Conservation (phyloP, 2,888 invertebrate genomes). For the Pollenia angustigena region DNA sequence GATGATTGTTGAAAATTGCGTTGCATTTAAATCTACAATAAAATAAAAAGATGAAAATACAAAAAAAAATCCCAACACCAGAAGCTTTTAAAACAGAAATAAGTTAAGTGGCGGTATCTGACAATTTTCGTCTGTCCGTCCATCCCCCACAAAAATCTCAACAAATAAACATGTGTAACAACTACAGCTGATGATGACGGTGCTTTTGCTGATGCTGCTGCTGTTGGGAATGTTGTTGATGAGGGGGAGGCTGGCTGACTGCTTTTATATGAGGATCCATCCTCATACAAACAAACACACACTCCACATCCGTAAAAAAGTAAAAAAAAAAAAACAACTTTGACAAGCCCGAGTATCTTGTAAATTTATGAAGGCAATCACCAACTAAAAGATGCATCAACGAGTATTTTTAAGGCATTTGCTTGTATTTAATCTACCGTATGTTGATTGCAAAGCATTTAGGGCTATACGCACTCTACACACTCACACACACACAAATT, state of each 20-base stretch:
- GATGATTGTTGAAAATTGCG: constrained; percentile 80
- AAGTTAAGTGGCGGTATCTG: constrained; percentile 70
- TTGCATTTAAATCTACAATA: constrained; percentile 72
- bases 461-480: constrained; percentile 18
- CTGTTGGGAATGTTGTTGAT: constrained; percentile 30
- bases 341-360: constrained; percentile 70
- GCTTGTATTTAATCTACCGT: constrained; percentile 37
- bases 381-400: constrained; percentile 56
- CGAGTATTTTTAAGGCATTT: constrained; percentile 37
- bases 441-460: constrained; percentile 19
- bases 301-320: constrained; percentile 59
- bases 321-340: constrained; percentile 64
- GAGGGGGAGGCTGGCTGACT: constrained; percentile 47
- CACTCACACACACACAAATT: constrained; percentile 50
- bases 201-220: constrained; percentile 24
- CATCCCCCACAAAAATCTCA: constrained; percentile 56
- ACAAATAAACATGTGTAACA: constrained; percentile 60
- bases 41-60: constrained; percentile 47
- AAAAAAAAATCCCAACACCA: constrained; percentile 67
- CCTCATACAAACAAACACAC: constrained; percentile 11
- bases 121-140: constrained; percentile 47
- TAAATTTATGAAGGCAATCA: constrained; percentile 75
- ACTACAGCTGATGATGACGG: constrained; percentile 49
- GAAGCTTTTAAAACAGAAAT: constrained; percentile 67
- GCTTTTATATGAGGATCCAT: constrained; percentile 38